phyloP scores from a whole-genome alignment of 64 coral and sea anemone genomes.

The Astreopora myriophthalma region DNA sequence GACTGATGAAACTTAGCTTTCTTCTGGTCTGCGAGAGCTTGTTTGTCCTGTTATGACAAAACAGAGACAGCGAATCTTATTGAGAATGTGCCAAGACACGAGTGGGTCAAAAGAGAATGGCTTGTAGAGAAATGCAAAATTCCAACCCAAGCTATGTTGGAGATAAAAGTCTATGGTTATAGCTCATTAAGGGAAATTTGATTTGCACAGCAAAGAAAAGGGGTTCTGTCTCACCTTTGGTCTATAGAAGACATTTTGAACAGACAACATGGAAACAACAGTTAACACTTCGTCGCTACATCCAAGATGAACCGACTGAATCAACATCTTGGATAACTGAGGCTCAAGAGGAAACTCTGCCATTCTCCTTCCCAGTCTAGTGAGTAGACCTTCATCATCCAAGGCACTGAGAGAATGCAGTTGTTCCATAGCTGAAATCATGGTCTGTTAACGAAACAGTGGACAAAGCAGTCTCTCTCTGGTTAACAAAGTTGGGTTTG shows the following conservation, averaged over 20 bases:
- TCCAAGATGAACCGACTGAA: constrained; percentile 95
- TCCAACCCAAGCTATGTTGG: too few species aligned
- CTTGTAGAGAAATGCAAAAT: too few species aligned
- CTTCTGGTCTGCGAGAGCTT: constrained; percentile 97
- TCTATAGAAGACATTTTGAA: constrained; percentile 98
- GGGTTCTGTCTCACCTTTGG: constrained; percentile 71
- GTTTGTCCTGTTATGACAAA: constrained; percentile 93
- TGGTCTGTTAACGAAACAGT: constrained; percentile 68
- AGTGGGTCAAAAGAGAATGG: too few species aligned
- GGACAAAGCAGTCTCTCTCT: background rate
- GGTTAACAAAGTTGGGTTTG: background rate
- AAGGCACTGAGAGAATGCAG: constrained; percentile 89
- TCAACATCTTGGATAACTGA: constrained; percentile 94
- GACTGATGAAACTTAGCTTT: constrained; percentile 99
- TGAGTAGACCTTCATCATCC: constrained; percentile 93
- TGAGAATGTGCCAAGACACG: too few species aligned
- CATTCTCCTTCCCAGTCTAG: constrained; percentile 93
- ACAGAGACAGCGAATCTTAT: too few species aligned
- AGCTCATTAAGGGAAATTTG: too few species aligned
- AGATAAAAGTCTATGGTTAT: background rate
- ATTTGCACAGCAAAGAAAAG: background rate
- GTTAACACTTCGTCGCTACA: constrained; percentile 97
- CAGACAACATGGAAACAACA: constrained; percentile 97
- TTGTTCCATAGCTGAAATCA: constrained; percentile 98
- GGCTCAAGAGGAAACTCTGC: constrained; percentile 97